Evolutionary conservation across 2,888 invertebrate species (phyloP), one percentile per base, ranked within the genome.

Genomic region (Automeris io): DNA sequence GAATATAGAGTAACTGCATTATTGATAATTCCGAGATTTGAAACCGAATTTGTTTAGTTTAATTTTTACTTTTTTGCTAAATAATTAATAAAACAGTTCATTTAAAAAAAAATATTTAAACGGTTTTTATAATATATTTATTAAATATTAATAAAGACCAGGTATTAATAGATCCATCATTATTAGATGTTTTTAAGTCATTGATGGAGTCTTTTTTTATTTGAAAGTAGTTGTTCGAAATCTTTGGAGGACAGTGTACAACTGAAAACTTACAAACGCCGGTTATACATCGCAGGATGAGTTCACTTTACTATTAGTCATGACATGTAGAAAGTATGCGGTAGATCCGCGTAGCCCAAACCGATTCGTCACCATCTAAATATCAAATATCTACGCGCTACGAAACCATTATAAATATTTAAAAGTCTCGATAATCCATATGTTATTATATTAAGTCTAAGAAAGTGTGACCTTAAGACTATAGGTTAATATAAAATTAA

Each of bases 201-300:
- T n/a, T n/a, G n/a, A n/a, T n/a, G n/a, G n/a, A n/a, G n/a, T n/a
- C n/a, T n/a, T n/a, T n/a, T n/a, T n/a, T n/a, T n/a, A n/a, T n/a
- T n/a, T n/a, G n/a, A n/a, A n/a, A n/a, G n/a, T n/a, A n/a, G 2
- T 7, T 18, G 25, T n/a, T 11, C 18, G 9, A 11, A 18, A 8
- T 16, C 5, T 9, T 57, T 48, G 49, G 49, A 51, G 41, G 42
- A 38, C 45, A 57, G 57, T 55, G 53, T 54, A 55, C 47, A 53
- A 43, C 69, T 69, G 83, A 80, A 82, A 81, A 70, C 83, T 71
- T 71, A 74, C 69, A 73, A 79, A 67, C 61, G 69, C 66, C 22
- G 58, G 67, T 62, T 55, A 68, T 65, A 54, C 55, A 59, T 66
- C 56, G 58, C 61, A 42, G 48, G 53, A 52, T 58, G 57, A 63